These are phyloP conservation scores for Bujurquina vittata DNA, from an alignment of 2,113 vertebrate genomes.

Conservation along the genomic window DNA sequence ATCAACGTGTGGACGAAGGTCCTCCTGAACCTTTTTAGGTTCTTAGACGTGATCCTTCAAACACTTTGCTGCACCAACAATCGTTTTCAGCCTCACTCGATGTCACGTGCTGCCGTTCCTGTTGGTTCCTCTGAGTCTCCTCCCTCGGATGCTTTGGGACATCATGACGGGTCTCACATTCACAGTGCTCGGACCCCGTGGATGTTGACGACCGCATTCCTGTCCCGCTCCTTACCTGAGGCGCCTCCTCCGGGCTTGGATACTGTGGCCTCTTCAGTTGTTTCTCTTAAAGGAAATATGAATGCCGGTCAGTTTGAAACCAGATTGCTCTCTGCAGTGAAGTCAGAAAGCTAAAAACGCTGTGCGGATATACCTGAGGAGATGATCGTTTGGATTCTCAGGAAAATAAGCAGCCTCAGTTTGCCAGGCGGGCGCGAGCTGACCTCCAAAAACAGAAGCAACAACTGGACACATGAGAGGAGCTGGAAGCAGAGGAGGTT, in stretches of 20 bases:
- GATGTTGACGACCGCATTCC: too few species aligned
- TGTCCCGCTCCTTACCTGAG: neutral
- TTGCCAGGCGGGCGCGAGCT: neutral
- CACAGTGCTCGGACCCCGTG: neutral
- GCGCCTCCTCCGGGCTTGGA: neutral
- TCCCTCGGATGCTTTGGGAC: neutral
- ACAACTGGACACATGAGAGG: neutral
- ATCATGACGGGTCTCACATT: neutral
- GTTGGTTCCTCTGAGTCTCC: neutral
- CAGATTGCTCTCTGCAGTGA: neutral
- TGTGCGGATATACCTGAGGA: neutral
- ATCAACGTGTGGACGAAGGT: neutral
- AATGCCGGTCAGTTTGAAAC: neutral
- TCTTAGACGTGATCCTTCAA: neutral
- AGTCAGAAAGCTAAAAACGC: neutral
- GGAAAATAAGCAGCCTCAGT: neutral
- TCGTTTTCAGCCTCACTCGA: neutral
- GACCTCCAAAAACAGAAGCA: neutral
- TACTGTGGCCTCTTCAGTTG: neutral
- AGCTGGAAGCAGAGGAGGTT: neutral
- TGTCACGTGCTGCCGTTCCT: neutral
- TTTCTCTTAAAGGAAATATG: neutral
- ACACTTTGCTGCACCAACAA: too few species aligned
- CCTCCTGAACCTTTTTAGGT: neutral
- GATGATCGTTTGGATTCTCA: neutral